Evolutionary conservation across 2,888 invertebrate species (phyloP).

Genomic region (Tillus elongatus): DNA sequence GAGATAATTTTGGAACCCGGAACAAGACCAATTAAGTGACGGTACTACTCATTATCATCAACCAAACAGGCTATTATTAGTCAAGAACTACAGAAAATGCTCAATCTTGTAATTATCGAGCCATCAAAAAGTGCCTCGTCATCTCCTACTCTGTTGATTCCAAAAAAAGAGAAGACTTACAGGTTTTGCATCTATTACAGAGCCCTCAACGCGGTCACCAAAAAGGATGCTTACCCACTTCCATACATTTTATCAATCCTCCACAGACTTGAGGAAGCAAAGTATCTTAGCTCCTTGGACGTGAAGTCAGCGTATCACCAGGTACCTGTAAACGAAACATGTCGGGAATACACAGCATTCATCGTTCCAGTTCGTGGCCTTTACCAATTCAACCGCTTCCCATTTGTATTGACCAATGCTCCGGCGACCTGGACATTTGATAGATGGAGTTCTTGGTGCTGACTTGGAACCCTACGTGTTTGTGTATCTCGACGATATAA

Average conservation of each 20-base stretch:
- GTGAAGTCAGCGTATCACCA: slow-evolving; percentile 19
- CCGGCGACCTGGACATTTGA: slow-evolving; percentile 15
- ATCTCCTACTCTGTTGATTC: slow-evolving; percentile 23
- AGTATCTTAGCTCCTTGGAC: slow-evolving; percentile 26
- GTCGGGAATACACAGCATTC: slow-evolving; percentile 23
- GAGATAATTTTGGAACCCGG: no score
- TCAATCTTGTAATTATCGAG: slow-evolving; percentile 23
- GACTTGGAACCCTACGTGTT: no score
- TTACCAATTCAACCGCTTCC: slow-evolving; percentile 15
- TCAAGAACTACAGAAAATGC: slow-evolving; percentile 29
- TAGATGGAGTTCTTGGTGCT: no score
- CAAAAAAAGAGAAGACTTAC: slow-evolving; percentile 22
- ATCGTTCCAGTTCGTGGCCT: slow-evolving; percentile 20
- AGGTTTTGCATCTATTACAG: slow-evolving; percentile 27
- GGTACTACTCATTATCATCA: slow-evolving; percentile 24
- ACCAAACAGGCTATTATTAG: slow-evolving; percentile 19
- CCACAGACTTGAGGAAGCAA: slow-evolving; percentile 22
- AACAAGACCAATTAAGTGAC: slow-evolving; percentile 18
- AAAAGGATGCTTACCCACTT: slow-evolving; percentile 26
- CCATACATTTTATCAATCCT: slow-evolving; percentile 25
- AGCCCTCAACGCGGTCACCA: slow-evolving; percentile 24
- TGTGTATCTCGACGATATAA: slow-evolving; percentile 12
- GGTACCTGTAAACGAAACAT: slow-evolving; percentile 16
- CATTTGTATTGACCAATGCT: slow-evolving; percentile 10
- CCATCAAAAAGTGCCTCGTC: slow-evolving; percentile 22